phyloP scores from a whole-genome alignment of 35 echinoderm and acorn worm genomes.

The Strongylocentrotus purpuratus region DNA sequence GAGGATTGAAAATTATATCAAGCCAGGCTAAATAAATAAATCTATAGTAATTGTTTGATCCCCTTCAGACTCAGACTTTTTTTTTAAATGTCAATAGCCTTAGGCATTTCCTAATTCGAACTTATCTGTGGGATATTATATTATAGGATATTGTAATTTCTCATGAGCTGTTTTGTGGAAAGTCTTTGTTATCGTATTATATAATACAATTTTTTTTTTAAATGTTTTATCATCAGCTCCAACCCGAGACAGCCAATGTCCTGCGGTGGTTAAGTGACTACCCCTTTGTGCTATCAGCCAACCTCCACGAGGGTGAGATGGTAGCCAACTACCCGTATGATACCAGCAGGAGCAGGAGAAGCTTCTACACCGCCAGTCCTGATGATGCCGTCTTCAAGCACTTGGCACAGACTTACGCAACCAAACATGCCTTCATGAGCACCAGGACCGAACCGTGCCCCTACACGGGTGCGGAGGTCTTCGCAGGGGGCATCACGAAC shows the following conservation, averaged over 20 bases:
- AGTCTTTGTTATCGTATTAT: background rate
- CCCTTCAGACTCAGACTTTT: too few species aligned
- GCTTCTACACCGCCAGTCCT: conserved; percentile 74
- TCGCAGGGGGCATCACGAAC: conserved; percentile 84
- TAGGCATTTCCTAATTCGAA: too few species aligned
- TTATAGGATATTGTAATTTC: too few species aligned
- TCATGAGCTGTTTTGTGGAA: background rate
- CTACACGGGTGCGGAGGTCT: conserved; percentile 65
- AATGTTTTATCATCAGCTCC: conserved; percentile 39
- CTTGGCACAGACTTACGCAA: conserved; percentile 75
- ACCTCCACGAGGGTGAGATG: conserved; percentile 90
- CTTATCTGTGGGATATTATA: background rate
- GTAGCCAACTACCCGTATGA: conserved; percentile 98
- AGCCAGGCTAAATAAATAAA: too few species aligned
- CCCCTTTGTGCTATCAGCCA: conserved; percentile 91
- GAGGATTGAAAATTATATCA: too few species aligned
- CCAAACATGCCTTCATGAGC: conserved; percentile 72
- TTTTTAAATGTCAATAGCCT: too few species aligned
- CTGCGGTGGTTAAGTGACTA: conserved; percentile 80
- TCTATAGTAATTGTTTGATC: too few species aligned
- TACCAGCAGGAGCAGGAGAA: conserved; percentile 63
- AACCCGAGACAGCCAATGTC: conserved; percentile 78
- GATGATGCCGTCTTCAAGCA: conserved; percentile 91
- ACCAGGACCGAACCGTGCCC: conserved; percentile 66
- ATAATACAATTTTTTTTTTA: too few species aligned